Evolutionary conservation across 2,113 vertebrate genomes (phyloP), one percentile per base, ranked within the genome.

Genomic region (Sula dactylatra): DNA sequence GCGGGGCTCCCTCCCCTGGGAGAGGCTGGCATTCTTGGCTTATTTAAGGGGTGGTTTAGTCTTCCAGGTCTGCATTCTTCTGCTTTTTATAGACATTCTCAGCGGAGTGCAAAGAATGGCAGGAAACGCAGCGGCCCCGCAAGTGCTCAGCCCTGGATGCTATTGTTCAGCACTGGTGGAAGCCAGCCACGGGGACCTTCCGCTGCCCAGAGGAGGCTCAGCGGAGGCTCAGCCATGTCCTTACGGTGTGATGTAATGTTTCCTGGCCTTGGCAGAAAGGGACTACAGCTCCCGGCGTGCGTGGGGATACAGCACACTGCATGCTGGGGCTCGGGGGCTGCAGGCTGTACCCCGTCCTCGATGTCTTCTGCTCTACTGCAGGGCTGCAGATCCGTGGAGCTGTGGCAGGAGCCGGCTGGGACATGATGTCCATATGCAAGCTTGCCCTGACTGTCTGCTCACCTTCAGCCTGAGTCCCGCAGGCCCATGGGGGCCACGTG

Each of bases 1-100:
- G 18, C 0, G 1, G 18, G 58, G 36, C 74, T 56, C 38, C n/a
- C 21, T 78, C 29, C 47, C 12, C 20, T 0, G 1, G 81, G 65
- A 54, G 25, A 74, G 44, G 10, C 52, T 42, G 90, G 34, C 47
- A 10, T 88, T 77, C 79, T 59, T 44, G 67, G 9, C 62, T 80
- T 45, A 11, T n/a, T 82, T 84, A 58, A 86, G 82, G 80, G 79
- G 71, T 34, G 38, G 45, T 44, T 79, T 42, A 50, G 31, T 56
- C 76, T 94, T 96, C 86, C 95, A 86, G 85, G 79, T 49, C 67
- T 74, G 86, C 76, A 84, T 78, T 87, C 84, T 86, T 88, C 58
- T 69, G 86, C 93, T 96, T 95, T 94, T 83, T 91, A 92, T 92
- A 91, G 91, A 50, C 44, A 44, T 79, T 56, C 91, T 81, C 58